Base-by-base conservation (phyloP, 2,797 vertebrate species). In the Acridotheres tristis region DNA sequence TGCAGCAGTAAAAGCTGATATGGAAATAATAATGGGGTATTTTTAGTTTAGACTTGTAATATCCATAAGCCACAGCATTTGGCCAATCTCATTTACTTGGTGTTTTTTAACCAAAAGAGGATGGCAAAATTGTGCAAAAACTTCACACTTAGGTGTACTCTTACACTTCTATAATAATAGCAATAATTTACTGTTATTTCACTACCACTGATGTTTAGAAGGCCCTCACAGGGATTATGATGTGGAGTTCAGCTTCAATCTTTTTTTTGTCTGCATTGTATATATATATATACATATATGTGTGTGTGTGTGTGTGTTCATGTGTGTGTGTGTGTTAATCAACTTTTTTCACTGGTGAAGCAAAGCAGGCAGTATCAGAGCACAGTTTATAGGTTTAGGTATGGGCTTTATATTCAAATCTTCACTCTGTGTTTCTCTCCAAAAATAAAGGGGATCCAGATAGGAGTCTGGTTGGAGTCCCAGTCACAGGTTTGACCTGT, bases 251-350 rank as follows among this genome's bases (percentile, higher is more conserved):
- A 68, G 3, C 9, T 65, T 59, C 18, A 16, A 50, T 30, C 14
- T 3, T 20, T 65, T 62, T 55, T 67, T 25, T 22, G 3, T 21
- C 4, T 61, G 16, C 3, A 7, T 3, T 59, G 14, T 16, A 0
- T 12, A 19, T 30, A 53, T 16, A 36, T 25, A 5, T 34, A 7
- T 22, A 10, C 22, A 4, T 34, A 21, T n/a, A 5, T 55, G 13
- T 54, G 11, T 38, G 2, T 7, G 22, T 4, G 25, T 27, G 7
- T 16, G 10, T 45, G 4, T 29, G 2, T 76, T 10, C 20, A 16
- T 45, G 18, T 12, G 5, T 21, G n/a, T 13, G 6, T 26, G 21
- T 51, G 11, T 27, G 13, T 59, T 30, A 68, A 57, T 58, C 11
- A 50, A 27, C 4, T 3, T 27, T 61, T 76, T 40, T 38, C n/a